Evolutionary conservation across 1,140 invertebrate species (phyloP).

Genomic region (Trachelipus rathkii): DNA sequence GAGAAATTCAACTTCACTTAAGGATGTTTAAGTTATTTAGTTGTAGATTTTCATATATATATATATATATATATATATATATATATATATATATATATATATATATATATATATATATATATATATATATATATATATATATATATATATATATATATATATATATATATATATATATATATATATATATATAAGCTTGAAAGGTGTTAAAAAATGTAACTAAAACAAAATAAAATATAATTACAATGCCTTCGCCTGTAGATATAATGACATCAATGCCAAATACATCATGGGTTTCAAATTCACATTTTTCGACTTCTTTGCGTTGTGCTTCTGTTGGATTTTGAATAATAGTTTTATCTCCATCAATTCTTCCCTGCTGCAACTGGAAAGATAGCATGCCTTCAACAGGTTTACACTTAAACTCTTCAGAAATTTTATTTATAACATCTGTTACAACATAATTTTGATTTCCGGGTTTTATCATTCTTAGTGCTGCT

Average conservation of each 20-base stretch:
- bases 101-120: not conserved
- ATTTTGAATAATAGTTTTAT: slow-evolving; percentile 98
- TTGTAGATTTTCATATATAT: too few relatives aligned
- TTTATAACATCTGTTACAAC: slow-evolving; percentile 87
- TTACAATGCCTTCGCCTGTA: slow-evolving; percentile 78
- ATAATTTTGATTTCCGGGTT: slow-evolving; percentile 87
- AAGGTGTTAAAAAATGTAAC: too few relatives aligned
- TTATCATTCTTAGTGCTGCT: slow-evolving; percentile 84
- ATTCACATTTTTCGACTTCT: slow-evolving; percentile 94
- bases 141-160: not conserved
- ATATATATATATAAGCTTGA: too few relatives aligned
- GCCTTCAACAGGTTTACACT: slow-evolving; percentile 96
- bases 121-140: not conserved
- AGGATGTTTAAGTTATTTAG: too few relatives aligned
- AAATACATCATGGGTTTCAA: slow-evolving; percentile 97
- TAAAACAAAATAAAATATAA: slow-evolving; percentile 40
- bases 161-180: not conserved
- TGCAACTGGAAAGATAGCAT: slow-evolving; percentile 98
- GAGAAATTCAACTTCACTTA: too few relatives aligned
- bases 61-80: too few relatives aligned
- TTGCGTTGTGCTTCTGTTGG: slow-evolving; percentile 95
- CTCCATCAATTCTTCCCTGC: slow-evolving; percentile 90
- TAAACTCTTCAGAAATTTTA: slow-evolving; percentile 84
- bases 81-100: too few relatives aligned
- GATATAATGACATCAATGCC: slow-evolving; percentile 96